Evolutionary conservation across 1,140 invertebrate genomes (phyloP), one percentile per base, ranked within the genome.

Genomic region (Catajapyx aquilonaris): DNA sequence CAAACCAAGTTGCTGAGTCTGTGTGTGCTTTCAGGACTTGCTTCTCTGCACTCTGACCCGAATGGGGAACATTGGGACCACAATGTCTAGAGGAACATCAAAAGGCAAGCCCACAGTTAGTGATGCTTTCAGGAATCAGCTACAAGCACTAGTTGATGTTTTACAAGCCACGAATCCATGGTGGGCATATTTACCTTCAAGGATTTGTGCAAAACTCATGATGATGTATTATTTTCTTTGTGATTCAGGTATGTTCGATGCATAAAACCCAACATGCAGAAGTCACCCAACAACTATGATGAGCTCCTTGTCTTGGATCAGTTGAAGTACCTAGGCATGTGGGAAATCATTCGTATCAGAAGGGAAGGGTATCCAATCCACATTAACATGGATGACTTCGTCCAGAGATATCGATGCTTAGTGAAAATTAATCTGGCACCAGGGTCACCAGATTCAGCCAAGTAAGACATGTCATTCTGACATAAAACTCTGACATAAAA

Each of bases 281-380:
- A 95, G 57, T 59, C 69, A n/a, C 64, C 85, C 0, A 72, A 86
- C 48, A 68, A 74, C 43, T 95, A 84, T 54, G 74, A 83, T 53
- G 73, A 79, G 25, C 65, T 70, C 34, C 64, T 93, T 36, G 87
- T 94, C 2, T 59, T 88, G 25, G 81, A 86, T 47, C 90, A 95
- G 59, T 61, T 94, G 4, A 73, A 76, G 44, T 95, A 94, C 60
- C 68, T 94, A 31, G 88, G 90, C 32, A 94, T 95, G 85, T 62
- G 93, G 50, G 88, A 94, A 55, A 91, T 94, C 42, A 91, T 95
- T 47, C 65, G 84, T 37, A 95, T 95, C 38, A 64, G 87, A 23
- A 76, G 81, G 49, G 84, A 93, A 61, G 88, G 90, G 1, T 95
- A 79, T 57, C 88, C 87, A 0, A 75, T 91, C 40, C 87, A 94